Base-by-base conservation (phyloP, 2,888 invertebrate genomes). In the Aphodius granarius region DNA sequence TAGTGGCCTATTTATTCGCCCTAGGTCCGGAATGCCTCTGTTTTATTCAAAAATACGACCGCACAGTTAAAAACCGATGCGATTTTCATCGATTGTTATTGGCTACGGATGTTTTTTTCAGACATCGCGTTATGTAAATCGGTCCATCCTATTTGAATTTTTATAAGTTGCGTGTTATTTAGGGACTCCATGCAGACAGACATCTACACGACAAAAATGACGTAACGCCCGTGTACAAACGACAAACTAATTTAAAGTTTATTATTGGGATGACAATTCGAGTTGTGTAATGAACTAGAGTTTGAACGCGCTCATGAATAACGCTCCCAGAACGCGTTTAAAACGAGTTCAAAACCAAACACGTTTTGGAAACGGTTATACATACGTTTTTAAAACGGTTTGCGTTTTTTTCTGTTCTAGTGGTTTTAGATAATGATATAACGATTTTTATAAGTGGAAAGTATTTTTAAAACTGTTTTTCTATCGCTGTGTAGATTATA, bases 1-100 rank as follows among this genome's bases (percentile, higher is more conserved):
- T 43, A 43, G 43, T 43, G 43, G 43, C 9, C 43, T 43, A 43
- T 43, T 43, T 43, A 43, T 43, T 43, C 43, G 43, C 43, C 43
- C 43, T 13, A 43, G 43, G 13, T 6, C 43, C 43, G 43, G 43
- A 43, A 9, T 43, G 43, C 43, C 3, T 13, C 9, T 6, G 13
- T 6, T 43, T 43, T 6, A 43, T 13, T 43, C 43, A 43, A 43
- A 43, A 43, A 43, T 43, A 43, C 43, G 43, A 43, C 13, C 9
- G 43, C 43, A 43, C 13, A 43, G 43, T 43, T 43, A 43, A 43
- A 43, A 63, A 68, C 74, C 23, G 62, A 70, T 68, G 23, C 71
- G 74, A 74, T 74, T 74, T 74, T 70, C 74, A 74, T 74, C 70
- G 74, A 74, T 74, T 74, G 74, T 74, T 74, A 74, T 74, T 74